Conservation (phyloP, 2,797 vertebrate genomes). For the Hypotaenidia okinawae region DNA sequence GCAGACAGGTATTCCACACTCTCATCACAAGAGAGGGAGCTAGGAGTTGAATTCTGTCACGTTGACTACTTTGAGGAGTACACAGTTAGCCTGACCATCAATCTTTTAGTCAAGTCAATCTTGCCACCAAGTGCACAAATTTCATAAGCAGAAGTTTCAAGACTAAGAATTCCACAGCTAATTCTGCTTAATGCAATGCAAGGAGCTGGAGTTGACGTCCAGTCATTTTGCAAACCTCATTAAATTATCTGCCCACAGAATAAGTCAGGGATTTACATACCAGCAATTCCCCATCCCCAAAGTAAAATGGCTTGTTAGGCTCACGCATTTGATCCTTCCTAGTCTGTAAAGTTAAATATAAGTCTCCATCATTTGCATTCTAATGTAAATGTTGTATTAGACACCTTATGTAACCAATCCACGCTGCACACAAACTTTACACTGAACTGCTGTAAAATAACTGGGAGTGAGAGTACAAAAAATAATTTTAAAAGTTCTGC, state of each 20-base stretch:
- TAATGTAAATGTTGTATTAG: slow-evolving; percentile 5
- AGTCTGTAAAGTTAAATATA: slow-evolving; percentile 9
- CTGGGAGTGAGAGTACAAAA: not conserved
- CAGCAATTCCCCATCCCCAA: not conserved
- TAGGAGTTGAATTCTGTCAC: not conserved
- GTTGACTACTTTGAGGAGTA: not conserved
- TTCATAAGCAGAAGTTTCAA: not conserved
- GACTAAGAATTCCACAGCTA: not conserved
- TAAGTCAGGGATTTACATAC: not conserved
- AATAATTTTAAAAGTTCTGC: not conserved
- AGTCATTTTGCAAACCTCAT: not conserved
- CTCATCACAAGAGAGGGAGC: not conserved
- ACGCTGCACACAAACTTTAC: accelerated
- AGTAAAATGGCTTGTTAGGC: slow-evolving; percentile 18
- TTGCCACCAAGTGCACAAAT: not conserved
- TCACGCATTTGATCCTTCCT: not conserved
- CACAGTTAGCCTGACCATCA: not conserved
- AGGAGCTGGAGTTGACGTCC: not conserved
- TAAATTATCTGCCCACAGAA: slow-evolving; percentile 26
- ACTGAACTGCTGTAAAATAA: not conserved
- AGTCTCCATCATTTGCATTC: not conserved
- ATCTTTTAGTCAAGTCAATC: not conserved
- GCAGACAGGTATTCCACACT: not conserved
- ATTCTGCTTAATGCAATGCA: not conserved
- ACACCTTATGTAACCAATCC: not conserved